Base-by-base conservation (phyloP, 1,140 invertebrate species). In the Monomorium pharaonis region DNA sequence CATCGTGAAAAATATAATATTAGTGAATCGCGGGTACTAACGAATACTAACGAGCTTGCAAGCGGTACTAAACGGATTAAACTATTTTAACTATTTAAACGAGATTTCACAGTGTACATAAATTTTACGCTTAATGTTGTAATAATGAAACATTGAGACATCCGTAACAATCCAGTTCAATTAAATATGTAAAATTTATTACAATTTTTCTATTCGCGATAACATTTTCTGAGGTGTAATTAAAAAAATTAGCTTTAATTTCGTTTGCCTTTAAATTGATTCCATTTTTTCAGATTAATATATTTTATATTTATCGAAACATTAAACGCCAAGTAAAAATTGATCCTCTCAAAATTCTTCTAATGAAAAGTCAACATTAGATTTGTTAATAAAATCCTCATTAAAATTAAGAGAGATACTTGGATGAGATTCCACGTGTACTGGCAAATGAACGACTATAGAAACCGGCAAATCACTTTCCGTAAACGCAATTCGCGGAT, bases 1-100 rank as follows among this genome's bases (percentile, higher is more conserved):
- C 51, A 72, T 72, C 24, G 24, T 81, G 78, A 81, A 81, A 81
- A 72, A 44, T 70, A 30, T 44, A 56, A 18, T 51, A 21, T 16
- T 37, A 37, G 12, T n/a, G 24, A 72, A 58, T n/a, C 21, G 51
- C 51, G 7, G 5, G n/a, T n/a, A n/a, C n/a, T n/a, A n/a, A n/a
- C n/a, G n/a, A n/a, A n/a, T 37, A 33, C 77, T 56, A 70, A 81
- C 49, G 65, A 62, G 12, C 63, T 56, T 21, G 42, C 63, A n/a
- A 33, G 21, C 44, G 21, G 44, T 12, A 56, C 24, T 42, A 70
- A 56, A 56, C 12, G 44, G n/a, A 65, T 65, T 65, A 58, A 56
- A 42, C 24, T 49, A 49, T 30, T 60, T 76, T n/a, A n/a, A n/a
- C n/a, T n/a, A n/a, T n/a, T n/a, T 69, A 42, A 69, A 69, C 33